Evolutionary conservation across 2,113 vertebrate genomes (phyloP).

Genomic region (Phalacrocorax pelagicus): DNA sequence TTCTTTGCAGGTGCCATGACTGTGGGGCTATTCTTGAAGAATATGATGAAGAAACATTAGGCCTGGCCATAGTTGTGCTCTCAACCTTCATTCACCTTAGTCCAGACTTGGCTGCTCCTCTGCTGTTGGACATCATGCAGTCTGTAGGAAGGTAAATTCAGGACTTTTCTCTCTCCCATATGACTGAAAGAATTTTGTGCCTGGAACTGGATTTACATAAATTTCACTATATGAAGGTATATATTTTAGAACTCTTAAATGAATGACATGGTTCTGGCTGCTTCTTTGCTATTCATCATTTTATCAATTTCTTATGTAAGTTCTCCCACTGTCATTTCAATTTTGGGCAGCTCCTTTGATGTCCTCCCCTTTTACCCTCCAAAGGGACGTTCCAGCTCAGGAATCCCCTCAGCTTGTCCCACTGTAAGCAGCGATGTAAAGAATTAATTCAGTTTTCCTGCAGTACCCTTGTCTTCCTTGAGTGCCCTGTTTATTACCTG

Average conservation of each 20-base stretch:
- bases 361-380: not conserved
- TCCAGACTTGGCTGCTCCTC: conserved; percentile 93
- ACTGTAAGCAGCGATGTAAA: not conserved
- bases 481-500: not conserved
- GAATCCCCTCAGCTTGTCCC: not conserved
- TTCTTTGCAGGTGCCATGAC: conserved; percentile 87
- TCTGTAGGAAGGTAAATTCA: conserved; percentile 92
- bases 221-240: not conserved
- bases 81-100: conserved; percentile 98
- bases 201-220: not conserved
- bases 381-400: not conserved
- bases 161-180: not conserved
- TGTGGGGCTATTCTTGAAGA: conserved; percentile 96
- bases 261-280: not conserved
- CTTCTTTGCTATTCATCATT: not conserved
- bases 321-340: not conserved
- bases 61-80: conserved; percentile 92
- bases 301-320: not conserved
- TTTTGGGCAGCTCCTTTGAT: not conserved
- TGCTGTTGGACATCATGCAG: conserved; percentile 97
- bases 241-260: not conserved
- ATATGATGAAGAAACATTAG: conserved; percentile 96
- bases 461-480: not conserved
- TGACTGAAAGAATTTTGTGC: not conserved
- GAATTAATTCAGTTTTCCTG: not conserved